Percentiles rank a stretch among this genome's conserved stretches.
Conservation (phyloP, 2,113 vertebrate genomes). For the Eudyptes chrysolophus region DNA sequence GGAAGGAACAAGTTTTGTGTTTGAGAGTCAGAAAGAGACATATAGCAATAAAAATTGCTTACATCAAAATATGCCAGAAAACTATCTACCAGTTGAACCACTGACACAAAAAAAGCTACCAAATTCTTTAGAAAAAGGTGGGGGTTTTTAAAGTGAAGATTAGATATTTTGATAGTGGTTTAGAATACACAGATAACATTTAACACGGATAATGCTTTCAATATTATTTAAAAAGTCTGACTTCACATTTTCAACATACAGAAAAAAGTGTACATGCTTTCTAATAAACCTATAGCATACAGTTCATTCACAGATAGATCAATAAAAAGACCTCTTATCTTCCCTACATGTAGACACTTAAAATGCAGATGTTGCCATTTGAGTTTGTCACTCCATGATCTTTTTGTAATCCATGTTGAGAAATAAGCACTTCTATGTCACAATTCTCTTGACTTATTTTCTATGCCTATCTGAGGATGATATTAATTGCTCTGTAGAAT, state of each 20-base stretch:
- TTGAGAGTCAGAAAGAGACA: neutral
- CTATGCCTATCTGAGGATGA: neutral
- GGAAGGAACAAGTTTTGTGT: neutral
- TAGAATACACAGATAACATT: neutral
- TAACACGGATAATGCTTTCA: neutral
- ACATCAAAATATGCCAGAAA: neutral
- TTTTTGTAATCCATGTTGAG: neutral
- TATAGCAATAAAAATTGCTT: neutral
- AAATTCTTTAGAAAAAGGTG: neutral
- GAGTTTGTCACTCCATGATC: neutral
- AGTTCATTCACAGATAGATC: neutral
- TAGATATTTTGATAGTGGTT: neutral
- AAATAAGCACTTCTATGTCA: neutral
- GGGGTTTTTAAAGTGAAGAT: neutral
- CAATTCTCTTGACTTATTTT: conserved; percentile 9
- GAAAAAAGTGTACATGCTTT: neutral
- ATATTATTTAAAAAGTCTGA: neutral
- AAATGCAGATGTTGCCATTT: neutral
- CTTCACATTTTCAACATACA: neutral
- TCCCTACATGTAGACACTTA: neutral
- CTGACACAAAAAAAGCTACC: neutral
- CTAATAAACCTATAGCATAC: neutral
- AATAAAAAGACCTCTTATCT: neutral
- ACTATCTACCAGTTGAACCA: neutral
- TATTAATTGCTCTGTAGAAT: neutral